Conservation (phyloP, 2,888 invertebrate species). For the Cheilosia grossa region DNA sequence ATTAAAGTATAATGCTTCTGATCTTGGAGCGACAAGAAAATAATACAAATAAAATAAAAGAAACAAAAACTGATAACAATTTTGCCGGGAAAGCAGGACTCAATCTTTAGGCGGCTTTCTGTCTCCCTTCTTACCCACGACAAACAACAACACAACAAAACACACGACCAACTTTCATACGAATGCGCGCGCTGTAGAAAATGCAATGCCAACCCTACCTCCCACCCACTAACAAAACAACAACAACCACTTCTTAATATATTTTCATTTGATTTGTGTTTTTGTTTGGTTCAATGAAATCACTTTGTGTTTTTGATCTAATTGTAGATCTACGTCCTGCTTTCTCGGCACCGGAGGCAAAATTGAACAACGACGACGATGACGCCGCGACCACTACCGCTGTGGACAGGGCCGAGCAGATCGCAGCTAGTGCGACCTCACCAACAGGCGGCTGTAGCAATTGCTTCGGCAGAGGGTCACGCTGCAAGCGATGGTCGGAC, state of each 20-base stretch:
- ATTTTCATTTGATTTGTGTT: slow-evolving; percentile 41
- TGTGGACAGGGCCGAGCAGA: slow-evolving; percentile 76
- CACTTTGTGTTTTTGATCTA: slow-evolving; percentile 78
- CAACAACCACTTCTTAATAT: background rate
- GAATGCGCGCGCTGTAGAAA: slow-evolving; percentile 37
- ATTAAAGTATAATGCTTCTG: slow-evolving; percentile 34
- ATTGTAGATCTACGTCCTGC: slow-evolving; percentile 84
- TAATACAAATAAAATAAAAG: slow-evolving; percentile 26
- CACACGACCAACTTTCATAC: slow-evolving; percentile 28
- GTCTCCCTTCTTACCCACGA: background rate
- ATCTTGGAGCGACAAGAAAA: slow-evolving; percentile 11
- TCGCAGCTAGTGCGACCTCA: slow-evolving; percentile 66
- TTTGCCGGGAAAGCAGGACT: slow-evolving; percentile 83
- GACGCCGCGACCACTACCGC: slow-evolving; percentile 69
- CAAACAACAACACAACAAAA: slow-evolving; percentile 2
- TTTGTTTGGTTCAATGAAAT: slow-evolving; percentile 79
- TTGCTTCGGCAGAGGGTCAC: slow-evolving; percentile 81
- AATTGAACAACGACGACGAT: slow-evolving; percentile 78
- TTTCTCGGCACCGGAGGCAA: slow-evolving; percentile 83
- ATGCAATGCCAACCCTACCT: slow-evolving; percentile 21
- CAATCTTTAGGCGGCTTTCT: slow-evolving; percentile 49
- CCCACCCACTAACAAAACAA: background rate
- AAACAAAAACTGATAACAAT: slow-evolving; percentile 54
- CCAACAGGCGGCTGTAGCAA: slow-evolving; percentile 81
- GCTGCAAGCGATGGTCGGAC: slow-evolving; percentile 80